A percentile compares a stretch with the other conserved stretches of the same genome.
Conservation (phyloP, 1,140 invertebrate species). For the Heliothis subflexa region DNA sequence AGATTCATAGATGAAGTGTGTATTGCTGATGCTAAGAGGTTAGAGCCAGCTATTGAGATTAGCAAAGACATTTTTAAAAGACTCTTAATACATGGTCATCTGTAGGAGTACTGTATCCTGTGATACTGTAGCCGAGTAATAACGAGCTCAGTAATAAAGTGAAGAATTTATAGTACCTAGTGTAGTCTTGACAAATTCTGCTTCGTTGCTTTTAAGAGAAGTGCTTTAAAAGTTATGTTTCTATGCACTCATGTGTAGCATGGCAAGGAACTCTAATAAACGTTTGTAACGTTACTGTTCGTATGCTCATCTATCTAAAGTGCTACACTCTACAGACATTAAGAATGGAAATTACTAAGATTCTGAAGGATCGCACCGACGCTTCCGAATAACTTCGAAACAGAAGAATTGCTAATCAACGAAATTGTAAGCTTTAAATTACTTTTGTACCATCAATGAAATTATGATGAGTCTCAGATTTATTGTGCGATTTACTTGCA, state of each 20-base stretch:
- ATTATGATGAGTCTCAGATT: not conserved
- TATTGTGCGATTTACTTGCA: not conserved
- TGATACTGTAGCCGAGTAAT: constrained; percentile 22
- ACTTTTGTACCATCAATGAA: constrained; percentile 2
- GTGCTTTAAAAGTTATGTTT: constrained; percentile 18
- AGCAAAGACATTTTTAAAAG: not conserved
- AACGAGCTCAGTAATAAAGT: constrained; percentile 29
- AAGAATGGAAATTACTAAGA: not conserved
- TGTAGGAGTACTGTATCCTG: not conserved
- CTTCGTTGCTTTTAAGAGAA: constrained; percentile 24
- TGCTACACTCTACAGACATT: too few species aligned
- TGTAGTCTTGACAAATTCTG: constrained; percentile 25
- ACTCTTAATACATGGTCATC: not conserved
- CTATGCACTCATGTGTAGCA: not conserved
- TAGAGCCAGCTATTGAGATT: not conserved
- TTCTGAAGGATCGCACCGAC: not conserved
- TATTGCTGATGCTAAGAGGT: constrained; percentile 35
- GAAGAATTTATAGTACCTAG: constrained; percentile 25
- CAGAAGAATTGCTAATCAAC: constrained; percentile 21
- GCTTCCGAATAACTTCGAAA: constrained; percentile 12
- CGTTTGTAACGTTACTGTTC: too few species aligned
- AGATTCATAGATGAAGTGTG: constrained; percentile 46
- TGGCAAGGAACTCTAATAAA: too few species aligned
- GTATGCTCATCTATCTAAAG: too few species aligned
- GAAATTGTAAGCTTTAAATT: constrained; percentile 26